phyloP scores from a whole-genome alignment of 2,797 vertebrate genomes.

The Odontamblyopus rebecca region DNA sequence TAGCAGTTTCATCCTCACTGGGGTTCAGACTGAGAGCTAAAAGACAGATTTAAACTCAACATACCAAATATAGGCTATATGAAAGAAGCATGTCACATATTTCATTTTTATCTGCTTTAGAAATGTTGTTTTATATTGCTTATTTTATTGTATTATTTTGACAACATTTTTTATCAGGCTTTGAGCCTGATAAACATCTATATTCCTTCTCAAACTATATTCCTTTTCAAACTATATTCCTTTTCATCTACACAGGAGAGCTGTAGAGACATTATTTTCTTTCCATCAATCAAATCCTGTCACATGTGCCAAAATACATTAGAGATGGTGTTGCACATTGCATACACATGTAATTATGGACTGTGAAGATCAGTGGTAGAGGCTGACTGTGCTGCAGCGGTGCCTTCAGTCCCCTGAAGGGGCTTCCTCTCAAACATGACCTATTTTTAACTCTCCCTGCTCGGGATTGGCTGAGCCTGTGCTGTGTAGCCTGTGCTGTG shows the following conservation, averaged over 20 bases:
- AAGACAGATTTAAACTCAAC: too few relatives aligned
- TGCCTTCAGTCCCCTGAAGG: constrained; percentile 75
- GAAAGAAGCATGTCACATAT: too few relatives aligned
- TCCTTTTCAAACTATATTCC: background rate
- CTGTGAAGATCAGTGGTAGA: constrained; percentile 48
- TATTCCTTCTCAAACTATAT: background rate
- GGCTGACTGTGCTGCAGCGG: constrained; percentile 61
- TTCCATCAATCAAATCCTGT: background rate
- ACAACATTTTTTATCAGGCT: background rate
- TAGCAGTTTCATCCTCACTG: too few relatives aligned
- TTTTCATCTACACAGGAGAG: background rate
- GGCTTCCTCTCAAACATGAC: constrained; percentile 80
- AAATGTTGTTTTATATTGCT: background rate
- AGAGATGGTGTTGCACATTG: background rate
- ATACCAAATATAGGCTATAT: too few relatives aligned
- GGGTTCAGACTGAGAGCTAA: too few relatives aligned
- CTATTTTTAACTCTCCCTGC: constrained; percentile 81
- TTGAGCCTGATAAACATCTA: background rate
- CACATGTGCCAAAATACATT: background rate
- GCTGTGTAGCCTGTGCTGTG: constrained; percentile 62
- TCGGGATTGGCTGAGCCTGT: constrained; percentile 72
- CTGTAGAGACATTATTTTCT: background rate
- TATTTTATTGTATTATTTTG: background rate
- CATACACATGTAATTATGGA: constrained; percentile 33
- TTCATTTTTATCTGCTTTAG: too few relatives aligned